Conservation (phyloP, 1,140 invertebrate genomes). For the Apis dorsata region DNA sequence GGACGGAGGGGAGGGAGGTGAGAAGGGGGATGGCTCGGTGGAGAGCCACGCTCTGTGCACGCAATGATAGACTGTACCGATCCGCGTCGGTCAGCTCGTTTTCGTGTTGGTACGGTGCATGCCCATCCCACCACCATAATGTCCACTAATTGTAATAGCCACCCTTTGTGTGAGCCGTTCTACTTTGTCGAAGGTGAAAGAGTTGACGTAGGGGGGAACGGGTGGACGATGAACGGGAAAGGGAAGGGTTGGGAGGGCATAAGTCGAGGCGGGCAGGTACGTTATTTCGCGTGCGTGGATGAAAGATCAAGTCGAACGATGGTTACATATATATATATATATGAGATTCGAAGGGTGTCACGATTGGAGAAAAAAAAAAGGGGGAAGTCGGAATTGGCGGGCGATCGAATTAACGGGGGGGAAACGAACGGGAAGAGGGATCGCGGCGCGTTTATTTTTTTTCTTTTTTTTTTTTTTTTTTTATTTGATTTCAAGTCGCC, state of each 20-base stretch:
- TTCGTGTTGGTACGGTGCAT: constrained; percentile 22
- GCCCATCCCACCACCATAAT: constrained; percentile 56
- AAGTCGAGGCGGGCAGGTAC: background rate
- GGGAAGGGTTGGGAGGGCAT: background rate
- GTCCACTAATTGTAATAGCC: constrained; percentile 67
- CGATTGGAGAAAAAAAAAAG: background rate
- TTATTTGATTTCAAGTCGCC: constrained; percentile 29
- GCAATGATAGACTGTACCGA: constrained; percentile 62
- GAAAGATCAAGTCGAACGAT: background rate
- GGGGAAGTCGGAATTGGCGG: background rate
- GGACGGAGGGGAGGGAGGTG: too few species aligned
- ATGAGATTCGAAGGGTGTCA: too few species aligned
- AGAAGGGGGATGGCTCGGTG: constrained; percentile 29
- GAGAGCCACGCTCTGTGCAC: constrained; percentile 34
- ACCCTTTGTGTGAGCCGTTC: constrained; percentile 48
- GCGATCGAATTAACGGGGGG: constrained; percentile 10
- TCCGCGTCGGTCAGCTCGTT: constrained; percentile 48
- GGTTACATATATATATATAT: background rate
- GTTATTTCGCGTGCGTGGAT: background rate
- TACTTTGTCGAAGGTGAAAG: constrained; percentile 51
- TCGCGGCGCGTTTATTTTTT: constrained; percentile 43
- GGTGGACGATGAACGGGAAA: constrained; percentile 1
- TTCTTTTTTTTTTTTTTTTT: background rate
- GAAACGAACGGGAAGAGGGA: constrained; percentile 27
- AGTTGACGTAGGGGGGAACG: background rate